Evolutionary conservation across 2,797 vertebrate species (phyloP), one percentile per base, ranked within the genome.

Genomic region (Alca torda): DNA sequence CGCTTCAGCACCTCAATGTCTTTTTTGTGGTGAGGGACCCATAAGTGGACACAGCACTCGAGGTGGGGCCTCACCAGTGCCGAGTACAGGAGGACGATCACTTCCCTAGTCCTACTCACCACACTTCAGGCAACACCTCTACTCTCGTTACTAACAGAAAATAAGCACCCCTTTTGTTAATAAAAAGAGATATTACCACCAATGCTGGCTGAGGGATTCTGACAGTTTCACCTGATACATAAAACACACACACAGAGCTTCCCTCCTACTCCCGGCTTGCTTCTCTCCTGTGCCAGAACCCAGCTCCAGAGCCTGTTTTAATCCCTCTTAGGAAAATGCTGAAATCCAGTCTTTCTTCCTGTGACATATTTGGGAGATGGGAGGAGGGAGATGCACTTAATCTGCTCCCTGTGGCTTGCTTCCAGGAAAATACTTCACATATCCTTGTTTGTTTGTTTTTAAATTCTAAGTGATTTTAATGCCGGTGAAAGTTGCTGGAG

Each of bases 371-470:
- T 70, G 50, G 41, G 33, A 94, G 87, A 85, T 35, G 50, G 87
- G 72, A 85, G 81, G 35, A 89, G 37, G 46, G 65, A 82, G 75
- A 89, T 41, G 59, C 53, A 69, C 41, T 95, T 73, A 20, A 89
- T 70, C 46, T 80, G 84, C 50, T 87, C 80, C 75, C 72, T 1
- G 0, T 93, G 93, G 94, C 96, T 83, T 87, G 87, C 72, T 80
- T 96, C 96, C 94, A 86, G 75, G 94, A 94, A 95, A 95, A 94
- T 69, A 75, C 68, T 90, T 89, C 88, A 80, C 64, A 87, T 90
- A 54, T 87, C 89, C 90, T 78, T 94, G 93, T 96, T 96, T 95
- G 83, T 96, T 96, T 96, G 95, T 84, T 94, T 95, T 94, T 68
- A 77, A 92, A 84, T 95, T 60, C 45, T 79, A 89, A 95, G 88